phyloP scores from a whole-genome alignment of 2,797 vertebrate species.

The Xenops minutus region DNA sequence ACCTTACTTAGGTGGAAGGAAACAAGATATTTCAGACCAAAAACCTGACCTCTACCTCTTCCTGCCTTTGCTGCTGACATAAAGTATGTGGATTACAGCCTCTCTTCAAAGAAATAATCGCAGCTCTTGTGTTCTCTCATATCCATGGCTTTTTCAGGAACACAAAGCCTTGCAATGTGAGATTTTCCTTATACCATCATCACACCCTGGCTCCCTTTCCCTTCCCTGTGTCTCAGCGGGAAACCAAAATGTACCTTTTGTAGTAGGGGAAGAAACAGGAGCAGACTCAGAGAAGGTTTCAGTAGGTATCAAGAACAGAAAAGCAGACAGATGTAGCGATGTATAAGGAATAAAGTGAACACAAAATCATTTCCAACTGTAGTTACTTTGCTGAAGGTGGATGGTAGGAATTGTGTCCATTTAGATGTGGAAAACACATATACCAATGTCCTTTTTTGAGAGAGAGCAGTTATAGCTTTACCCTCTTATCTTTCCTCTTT shows the following conservation, averaged over 20 bases:
- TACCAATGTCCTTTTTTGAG: neutral
- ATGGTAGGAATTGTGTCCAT: neutral
- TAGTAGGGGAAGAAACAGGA: neutral
- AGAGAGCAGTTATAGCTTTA: neutral
- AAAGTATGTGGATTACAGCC: neutral
- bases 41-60: neutral
- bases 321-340: neutral
- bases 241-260: neutral
- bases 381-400: neutral
- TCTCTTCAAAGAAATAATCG: neutral
- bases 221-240: neutral
- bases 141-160: neutral
- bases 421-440: neutral
- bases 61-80: neutral
- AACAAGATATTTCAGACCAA: neutral
- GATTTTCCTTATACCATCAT: neutral
- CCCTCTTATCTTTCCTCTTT: neutral
- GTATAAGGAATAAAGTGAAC: neutral
- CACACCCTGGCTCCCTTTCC: neutral
- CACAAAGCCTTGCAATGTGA: neutral
- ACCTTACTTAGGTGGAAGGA: neutral
- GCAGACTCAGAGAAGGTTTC: neutral
- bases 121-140: neutral
- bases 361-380: neutral
- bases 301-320: neutral